Evolutionary conservation across 2,888 invertebrate genomes (phyloP).

Genomic region (Carabus problematicus): DNA sequence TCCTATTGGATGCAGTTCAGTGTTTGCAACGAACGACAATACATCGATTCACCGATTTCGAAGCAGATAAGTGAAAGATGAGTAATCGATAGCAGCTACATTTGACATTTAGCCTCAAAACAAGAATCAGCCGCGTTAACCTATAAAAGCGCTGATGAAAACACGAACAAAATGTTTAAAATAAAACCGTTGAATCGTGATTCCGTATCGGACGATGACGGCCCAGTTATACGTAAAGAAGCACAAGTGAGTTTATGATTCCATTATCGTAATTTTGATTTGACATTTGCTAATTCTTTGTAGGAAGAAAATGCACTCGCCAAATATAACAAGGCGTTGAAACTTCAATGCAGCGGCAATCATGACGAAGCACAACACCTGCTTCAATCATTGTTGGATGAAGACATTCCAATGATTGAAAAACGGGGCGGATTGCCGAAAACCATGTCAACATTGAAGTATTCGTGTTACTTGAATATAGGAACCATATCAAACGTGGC

Average conservation of each 20-base stretch:
- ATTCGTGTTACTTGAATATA: constrained; percentile 83
- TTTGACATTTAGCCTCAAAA: no score
- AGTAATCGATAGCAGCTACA: no score
- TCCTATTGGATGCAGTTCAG: no score
- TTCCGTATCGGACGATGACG: constrained; percentile 62
- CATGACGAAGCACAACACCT: constrained; percentile 71
- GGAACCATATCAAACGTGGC: constrained; percentile 72
- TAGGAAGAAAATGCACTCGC: constrained; percentile 81
- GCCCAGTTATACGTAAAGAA: constrained; percentile 65
- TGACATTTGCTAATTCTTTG: constrained; percentile 39
- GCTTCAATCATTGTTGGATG: constrained; percentile 69
- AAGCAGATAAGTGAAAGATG: no score
- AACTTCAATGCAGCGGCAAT: constrained; percentile 71
- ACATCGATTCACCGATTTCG: no score
- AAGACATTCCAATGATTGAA: constrained; percentile 64
- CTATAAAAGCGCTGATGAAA: no score
- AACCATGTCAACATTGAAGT: constrained; percentile 76
- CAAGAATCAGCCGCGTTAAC: no score
- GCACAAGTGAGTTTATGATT: constrained; percentile 61
- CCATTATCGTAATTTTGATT: no score
- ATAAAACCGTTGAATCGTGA: constrained; percentile 67
- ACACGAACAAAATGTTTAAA: constrained; percentile 56
- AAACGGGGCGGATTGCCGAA: constrained; percentile 63
- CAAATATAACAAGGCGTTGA: constrained; percentile 79
- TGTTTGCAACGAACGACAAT: no score